Base-by-base conservation (phyloP, 2,797 vertebrate genomes). In the Microctenopoma stevenorrisi region DNA sequence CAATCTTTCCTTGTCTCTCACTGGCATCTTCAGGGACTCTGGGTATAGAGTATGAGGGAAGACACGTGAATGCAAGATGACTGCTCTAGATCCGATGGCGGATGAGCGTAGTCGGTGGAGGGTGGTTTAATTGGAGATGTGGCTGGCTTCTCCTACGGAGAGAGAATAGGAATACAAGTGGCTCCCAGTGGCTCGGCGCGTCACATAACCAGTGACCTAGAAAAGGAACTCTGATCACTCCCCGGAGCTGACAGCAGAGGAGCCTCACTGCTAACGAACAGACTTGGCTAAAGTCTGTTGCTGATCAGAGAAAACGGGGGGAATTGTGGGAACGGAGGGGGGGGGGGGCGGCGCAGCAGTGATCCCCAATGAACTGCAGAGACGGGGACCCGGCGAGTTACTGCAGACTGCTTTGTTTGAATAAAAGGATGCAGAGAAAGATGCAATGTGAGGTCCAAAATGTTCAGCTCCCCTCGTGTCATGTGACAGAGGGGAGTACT, bases 181-280 rank as follows among this genome's bases (percentile, higher is more conserved):
- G 78, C 72, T 92, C 91, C 89, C 89, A 92, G 87, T 89, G 88
- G 91, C 91, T 89, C 87, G 42, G 79, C 54, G 81, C 89, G 72
- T 90, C 90, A 57, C 89, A 90, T 86, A 90, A 91, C 85, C 79
- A 85, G 86, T 93, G 94, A 94, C 93, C 94, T 94, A 94, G 93
- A 94, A 94, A 94, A 92, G 76, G 83, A 91, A 87, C 84, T 75
- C 88, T 93, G 88, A 93, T 92, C 91, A 88, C 91, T 91, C 91
- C 91, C 90, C 68, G 77, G 91, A 91, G 91, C 56, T 84, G 87
- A 78, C 66, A 76, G 74, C 72, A 47, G 67, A 84, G 79, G 65
- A 88, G 82, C 68, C 60, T 43, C 68, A 11, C 67, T 69, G 64
- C 68, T 83, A 83, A 80, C 50, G 30, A 87, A 86, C 56, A 54